Percentiles rank a stretch among this genome's conserved stretches.
phyloP scores from a whole-genome alignment of 2,113 vertebrate genomes.

The Ochotona princeps region DNA sequence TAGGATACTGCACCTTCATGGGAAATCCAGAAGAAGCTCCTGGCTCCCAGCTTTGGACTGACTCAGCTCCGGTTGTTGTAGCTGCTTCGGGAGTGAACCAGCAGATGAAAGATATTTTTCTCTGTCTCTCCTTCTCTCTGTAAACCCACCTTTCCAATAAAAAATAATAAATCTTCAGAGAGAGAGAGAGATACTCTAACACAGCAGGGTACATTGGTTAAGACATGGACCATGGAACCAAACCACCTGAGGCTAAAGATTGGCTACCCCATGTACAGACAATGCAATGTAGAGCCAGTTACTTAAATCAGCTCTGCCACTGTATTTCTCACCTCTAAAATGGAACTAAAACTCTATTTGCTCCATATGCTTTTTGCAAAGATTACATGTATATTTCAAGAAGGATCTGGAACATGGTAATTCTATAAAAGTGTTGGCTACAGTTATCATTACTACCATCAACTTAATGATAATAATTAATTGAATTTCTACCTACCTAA shows the following conservation, averaged over 20 bases:
- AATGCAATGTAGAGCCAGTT: not conserved
- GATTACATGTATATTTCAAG: not conserved
- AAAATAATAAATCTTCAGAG: not conserved
- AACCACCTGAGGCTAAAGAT: not conserved
- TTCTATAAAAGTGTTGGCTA: not conserved
- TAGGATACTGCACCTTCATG: too few species aligned
- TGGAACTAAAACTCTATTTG: not conserved
- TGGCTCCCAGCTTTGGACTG: too few species aligned
- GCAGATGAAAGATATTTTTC: too few species aligned
- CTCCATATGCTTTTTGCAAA: not conserved
- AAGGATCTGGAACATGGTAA: not conserved
- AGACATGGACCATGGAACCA: not conserved
- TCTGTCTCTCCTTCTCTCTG: too few species aligned
- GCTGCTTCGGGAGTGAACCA: too few species aligned
- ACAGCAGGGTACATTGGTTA: not conserved
- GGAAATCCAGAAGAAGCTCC: too few species aligned
- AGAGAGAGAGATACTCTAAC: not conserved
- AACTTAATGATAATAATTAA: not conserved
- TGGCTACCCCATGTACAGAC: not conserved
- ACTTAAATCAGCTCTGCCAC: not conserved
- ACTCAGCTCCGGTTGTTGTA: too few species aligned
- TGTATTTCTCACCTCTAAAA: constrained; percentile 16
- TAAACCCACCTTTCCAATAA: too few species aligned
- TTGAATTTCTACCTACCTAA: not conserved
- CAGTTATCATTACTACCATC: not conserved